Percentiles rank a stretch among this genome's conserved stretches.
These are phyloP conservation scores for Cerceris rybyensis DNA, from an alignment of 2,888 invertebrate species.

Conservation along the genomic window DNA sequence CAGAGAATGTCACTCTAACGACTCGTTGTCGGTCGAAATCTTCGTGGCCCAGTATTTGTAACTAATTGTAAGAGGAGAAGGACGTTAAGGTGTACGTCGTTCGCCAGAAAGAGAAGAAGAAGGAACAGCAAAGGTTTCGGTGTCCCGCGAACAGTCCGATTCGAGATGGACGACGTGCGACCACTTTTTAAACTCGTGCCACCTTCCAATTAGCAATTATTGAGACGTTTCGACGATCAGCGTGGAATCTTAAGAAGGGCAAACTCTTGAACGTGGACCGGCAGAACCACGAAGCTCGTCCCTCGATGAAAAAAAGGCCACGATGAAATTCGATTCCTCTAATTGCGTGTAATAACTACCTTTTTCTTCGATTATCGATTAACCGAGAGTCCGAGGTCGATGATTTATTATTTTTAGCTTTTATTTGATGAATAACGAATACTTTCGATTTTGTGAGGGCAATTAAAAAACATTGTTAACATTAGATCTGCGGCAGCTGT, in stretches of 20 bases:
- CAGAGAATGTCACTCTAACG: not conserved
- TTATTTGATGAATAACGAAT: no score
- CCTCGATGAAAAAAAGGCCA: constrained; percentile 24
- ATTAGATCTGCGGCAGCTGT: no score
- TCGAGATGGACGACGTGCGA: constrained; percentile 64
- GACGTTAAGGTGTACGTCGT: not conserved
- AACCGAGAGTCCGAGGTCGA: not conserved
- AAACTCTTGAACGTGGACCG: constrained; percentile 18
- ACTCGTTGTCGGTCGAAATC: not conserved
- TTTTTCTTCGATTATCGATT: not conserved
- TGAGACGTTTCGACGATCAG: constrained; percentile 58
- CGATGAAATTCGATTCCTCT: constrained; percentile 6
- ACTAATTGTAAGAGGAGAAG: not conserved
- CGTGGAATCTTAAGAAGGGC: constrained; percentile 61
- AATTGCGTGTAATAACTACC: constrained; percentile 20
- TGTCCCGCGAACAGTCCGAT: constrained; percentile 23
- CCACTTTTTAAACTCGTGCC: constrained; percentile 66
- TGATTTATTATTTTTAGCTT: no score
- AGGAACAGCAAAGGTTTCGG: not conserved
- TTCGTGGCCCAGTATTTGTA: not conserved
- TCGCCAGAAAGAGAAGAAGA: not conserved
- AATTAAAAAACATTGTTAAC: no score
- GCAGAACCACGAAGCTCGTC: constrained; percentile 11
- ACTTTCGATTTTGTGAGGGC: no score
- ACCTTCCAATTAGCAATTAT: constrained; percentile 68